A percentile compares a stretch with the other conserved stretches of the same genome.
Evolutionary conservation across 2,113 vertebrate species (phyloP).

Genomic region (Oryzias javanicus): DNA sequence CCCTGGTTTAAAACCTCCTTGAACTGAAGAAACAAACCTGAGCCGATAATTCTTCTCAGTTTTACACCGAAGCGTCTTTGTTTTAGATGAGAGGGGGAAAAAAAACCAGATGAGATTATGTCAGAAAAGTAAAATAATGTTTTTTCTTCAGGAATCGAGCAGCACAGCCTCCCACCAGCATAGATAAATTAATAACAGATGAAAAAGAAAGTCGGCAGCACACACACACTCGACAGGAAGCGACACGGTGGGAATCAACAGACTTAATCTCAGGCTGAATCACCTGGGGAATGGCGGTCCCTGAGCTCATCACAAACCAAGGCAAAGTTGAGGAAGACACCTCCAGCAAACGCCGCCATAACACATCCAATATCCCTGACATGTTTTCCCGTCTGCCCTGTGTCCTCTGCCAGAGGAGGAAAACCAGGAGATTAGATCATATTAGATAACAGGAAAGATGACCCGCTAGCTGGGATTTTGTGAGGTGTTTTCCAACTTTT

Average conservation of each 20-base stretch:
- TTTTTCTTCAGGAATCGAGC: neutral
- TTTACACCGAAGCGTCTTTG: too few species aligned
- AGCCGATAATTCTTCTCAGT: too few species aligned
- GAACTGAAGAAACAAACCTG: too few species aligned
- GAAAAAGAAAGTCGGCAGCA: constrained; percentile 5
- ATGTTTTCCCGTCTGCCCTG: constrained; percentile 46
- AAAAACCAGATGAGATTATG: constrained; percentile 15
- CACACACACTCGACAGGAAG: constrained; percentile 11
- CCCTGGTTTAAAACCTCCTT: too few species aligned
- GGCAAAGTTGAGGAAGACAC: constrained; percentile 60
- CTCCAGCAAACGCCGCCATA: constrained; percentile 54
- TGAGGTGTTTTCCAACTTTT: constrained; percentile 38
- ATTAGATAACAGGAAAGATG: constrained; percentile 56
- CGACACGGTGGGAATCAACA: constrained; percentile 44
- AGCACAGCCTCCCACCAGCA: neutral
- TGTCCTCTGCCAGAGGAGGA: constrained; percentile 41
- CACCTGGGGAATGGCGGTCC: constrained; percentile 63
- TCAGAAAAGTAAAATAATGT: constrained; percentile 17
- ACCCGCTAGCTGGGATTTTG: constrained; percentile 54
- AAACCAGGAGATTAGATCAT: constrained; percentile 60
- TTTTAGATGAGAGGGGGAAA: neutral
- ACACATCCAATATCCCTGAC: constrained; percentile 65
- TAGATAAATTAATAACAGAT: neutral
- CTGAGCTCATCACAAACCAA: constrained; percentile 67
- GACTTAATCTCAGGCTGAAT: constrained; percentile 56